These are phyloP conservation scores for Cassiopea xamachana DNA, from an alignment of 30 jellyfish, hydroid and myxozoan genomes.

Conservation along the genomic window DNA sequence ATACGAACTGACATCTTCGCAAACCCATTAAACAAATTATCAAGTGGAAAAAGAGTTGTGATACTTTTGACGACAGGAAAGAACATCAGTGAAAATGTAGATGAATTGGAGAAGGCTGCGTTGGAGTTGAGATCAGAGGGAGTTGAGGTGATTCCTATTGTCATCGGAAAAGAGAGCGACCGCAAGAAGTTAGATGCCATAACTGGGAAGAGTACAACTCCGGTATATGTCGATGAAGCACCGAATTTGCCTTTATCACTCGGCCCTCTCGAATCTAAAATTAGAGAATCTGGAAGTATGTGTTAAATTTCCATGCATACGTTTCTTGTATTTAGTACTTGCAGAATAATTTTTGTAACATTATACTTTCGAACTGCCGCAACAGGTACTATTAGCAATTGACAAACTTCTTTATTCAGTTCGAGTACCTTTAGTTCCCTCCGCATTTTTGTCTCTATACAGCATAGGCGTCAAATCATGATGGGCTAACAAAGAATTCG, in stretches of 20 bases:
- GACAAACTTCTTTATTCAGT: too few species aligned
- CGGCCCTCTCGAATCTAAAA: slow-evolving; percentile 69
- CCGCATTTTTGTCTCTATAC: too few species aligned
- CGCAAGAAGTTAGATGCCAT: slow-evolving; percentile 39
- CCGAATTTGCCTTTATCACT: slow-evolving; percentile 47
- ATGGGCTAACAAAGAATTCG: too few species aligned
- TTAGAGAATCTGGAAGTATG: slow-evolving; percentile 67
- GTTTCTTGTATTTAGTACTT: too few species aligned
- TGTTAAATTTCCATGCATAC: neutral
- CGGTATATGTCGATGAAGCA: slow-evolving; percentile 40
- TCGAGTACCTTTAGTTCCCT: too few species aligned
- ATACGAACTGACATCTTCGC: slow-evolving; percentile 58
- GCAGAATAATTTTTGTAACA: too few species aligned
- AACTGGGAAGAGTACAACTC: slow-evolving; percentile 43
- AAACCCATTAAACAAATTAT: neutral
- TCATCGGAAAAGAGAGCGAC: slow-evolving; percentile 62
- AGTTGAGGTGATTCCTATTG: slow-evolving; percentile 72
- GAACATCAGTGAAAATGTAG: slow-evolving; percentile 44
- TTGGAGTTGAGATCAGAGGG: slow-evolving; percentile 62
- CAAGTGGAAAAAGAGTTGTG: slow-evolving; percentile 21
- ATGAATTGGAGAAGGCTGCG: slow-evolving; percentile 69
- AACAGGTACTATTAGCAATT: too few species aligned
- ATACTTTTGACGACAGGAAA: slow-evolving; percentile 77
- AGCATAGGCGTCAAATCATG: too few species aligned
- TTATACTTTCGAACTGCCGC: neutral